A percentile compares a stretch with the other conserved stretches of the same genome.
Conservation (phyloP, 2,113 vertebrate genomes). For the Thalassarche chlororhynchos region DNA sequence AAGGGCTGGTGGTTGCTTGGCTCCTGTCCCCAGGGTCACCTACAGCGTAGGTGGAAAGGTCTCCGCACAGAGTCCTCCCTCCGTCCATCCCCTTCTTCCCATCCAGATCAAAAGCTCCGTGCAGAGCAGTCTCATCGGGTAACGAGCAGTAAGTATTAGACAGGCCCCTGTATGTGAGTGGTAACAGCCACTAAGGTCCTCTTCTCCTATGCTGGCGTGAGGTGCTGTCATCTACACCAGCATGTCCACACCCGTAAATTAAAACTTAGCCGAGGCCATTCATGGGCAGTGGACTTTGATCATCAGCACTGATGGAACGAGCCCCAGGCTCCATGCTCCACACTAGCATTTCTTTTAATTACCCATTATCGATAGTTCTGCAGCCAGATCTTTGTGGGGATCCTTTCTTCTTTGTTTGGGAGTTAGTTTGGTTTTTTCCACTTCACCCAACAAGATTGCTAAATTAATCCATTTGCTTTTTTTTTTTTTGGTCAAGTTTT, state of each 20-base stretch:
- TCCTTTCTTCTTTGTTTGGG: neutral
- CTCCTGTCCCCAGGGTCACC: neutral
- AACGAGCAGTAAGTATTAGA: neutral
- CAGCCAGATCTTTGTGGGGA: neutral
- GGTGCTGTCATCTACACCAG: neutral
- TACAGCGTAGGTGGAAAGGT: neutral
- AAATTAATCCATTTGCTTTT: neutral
- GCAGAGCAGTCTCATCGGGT: neutral
- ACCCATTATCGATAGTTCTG: neutral
- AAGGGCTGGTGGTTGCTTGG: neutral
- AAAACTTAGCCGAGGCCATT: neutral
- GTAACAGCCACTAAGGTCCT: too few relatives aligned
- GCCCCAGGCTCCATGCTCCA: neutral
- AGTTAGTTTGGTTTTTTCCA: neutral
- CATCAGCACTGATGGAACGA: neutral
- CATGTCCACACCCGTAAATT: neutral
- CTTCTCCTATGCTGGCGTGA: neutral
- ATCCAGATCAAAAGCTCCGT: neutral
- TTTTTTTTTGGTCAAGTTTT: neutral
- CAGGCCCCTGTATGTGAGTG: fast-evolving
- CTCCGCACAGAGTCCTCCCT: neutral
- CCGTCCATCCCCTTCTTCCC: neutral
- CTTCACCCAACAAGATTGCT: neutral
- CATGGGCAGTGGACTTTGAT: neutral
- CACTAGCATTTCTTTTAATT: neutral